Evolutionary conservation across 2,888 invertebrate genomes (phyloP).

Genomic region (Ptycholaimellus sp.): DNA sequence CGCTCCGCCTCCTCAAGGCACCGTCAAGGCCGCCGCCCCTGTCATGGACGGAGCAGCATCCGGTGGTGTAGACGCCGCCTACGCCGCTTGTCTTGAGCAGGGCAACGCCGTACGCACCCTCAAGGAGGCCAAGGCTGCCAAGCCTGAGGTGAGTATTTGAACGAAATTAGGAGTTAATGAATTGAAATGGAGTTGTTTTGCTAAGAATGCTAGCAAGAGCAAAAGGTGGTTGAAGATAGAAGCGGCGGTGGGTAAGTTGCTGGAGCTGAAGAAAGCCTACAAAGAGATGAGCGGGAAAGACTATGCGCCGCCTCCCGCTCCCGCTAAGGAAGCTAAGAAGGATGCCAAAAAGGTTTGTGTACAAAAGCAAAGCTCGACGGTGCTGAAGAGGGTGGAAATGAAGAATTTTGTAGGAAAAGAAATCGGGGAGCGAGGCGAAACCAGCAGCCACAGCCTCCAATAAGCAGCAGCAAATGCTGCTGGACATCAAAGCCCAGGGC

Average conservation of each 20-base stretch:
- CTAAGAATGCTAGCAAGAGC: too few relatives aligned
- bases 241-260: conserved; percentile 36
- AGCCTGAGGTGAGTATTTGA: too few relatives aligned
- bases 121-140: conserved; percentile 33
- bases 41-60: too few relatives aligned
- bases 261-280: conserved; percentile 49
- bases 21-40: too few relatives aligned
- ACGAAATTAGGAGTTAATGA: too few relatives aligned
- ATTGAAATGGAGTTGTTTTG: too few relatives aligned
- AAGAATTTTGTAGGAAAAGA: conserved; percentile 35
- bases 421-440: conserved; percentile 22
- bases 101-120: conserved; percentile 46
- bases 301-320: too few relatives aligned
- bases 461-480: too few relatives aligned
- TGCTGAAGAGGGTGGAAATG: too few relatives aligned
- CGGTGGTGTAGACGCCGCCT: too few relatives aligned
- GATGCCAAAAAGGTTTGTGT: background rate
- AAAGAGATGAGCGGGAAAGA: conserved; percentile 44
- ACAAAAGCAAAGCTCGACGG: too few relatives aligned
- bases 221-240: too few relatives aligned
- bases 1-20: conserved; percentile 8
- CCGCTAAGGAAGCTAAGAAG: background rate
- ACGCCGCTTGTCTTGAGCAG: conserved; percentile 27
- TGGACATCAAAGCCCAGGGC: conserved; percentile 38
- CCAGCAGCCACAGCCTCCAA: conserved; percentile 5